Base-by-base conservation (phyloP, 2,113 vertebrate genomes). In the Gasterosteus aculeatus region DNA sequence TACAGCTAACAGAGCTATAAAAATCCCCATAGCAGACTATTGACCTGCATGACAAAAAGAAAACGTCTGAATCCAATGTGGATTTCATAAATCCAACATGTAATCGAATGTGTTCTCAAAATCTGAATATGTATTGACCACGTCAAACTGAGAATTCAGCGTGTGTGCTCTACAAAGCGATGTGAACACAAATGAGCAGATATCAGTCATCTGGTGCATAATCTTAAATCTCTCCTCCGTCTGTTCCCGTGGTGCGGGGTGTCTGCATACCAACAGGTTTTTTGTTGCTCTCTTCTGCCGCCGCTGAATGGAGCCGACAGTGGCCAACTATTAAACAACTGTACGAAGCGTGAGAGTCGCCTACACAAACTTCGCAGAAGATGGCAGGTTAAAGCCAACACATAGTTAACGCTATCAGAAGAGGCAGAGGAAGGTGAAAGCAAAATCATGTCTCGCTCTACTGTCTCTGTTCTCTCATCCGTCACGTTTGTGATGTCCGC, bases 171-270 rank as follows among this genome's bases (percentile, higher is more conserved):
- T 10, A 18, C 41, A 47, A 60, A 74, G 56, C 39, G 26, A 60
- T 39, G 49, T 11, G 42, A 72, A 18, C 44, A 75, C 46, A 78
- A 58, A 54, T 61, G 57, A 72, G 72, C 61, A 16, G 53, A 58
- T 77, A 80, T 70, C 69, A 63, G 66, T 54, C 70, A 72, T 80
- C 47, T 39, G 33, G 46, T 31, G 59, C 42, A 42, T 53, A 73
- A 81, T 81, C 75, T 73, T 19, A 31, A 81, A 75, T 81, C 42
- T 81, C 33, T 65, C 56, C 61, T 60, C 72, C 33, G 66, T 62
- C 62, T 44, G 62, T 56, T 82, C 49, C 0, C 35, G 22, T 53
- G 58, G 77, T 61, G 42, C 69, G n/a, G n/a, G n/a, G n/a, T n/a
- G n/a, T n/a, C 73, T 62, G 31, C 29, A 26, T 41, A 41, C 69